These are phyloP conservation scores for Monodelphis domestica DNA, from an alignment of 2,797 vertebrate genomes.

Conservation along the genomic window DNA sequence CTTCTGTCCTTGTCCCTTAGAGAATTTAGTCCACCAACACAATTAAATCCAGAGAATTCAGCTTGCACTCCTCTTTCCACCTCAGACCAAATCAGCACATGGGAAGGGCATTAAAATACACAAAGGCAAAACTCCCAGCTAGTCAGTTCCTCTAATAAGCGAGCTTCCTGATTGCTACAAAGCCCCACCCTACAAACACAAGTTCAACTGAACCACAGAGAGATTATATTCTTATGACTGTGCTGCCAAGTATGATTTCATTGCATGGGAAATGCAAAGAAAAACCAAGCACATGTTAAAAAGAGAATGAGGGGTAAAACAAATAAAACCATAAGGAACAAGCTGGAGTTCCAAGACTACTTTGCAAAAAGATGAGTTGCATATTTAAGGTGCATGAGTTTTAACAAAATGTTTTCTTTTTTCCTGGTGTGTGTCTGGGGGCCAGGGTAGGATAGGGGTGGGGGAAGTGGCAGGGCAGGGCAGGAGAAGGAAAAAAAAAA, in stretches of 20 bases:
- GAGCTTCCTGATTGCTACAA: conserved; percentile 10
- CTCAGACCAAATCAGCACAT: not conserved
- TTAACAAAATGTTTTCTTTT: conserved; percentile 34
- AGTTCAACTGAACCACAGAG: not conserved
- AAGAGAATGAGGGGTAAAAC: not conserved
- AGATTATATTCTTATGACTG: not conserved
- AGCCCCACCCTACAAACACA: not conserved
- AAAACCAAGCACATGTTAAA: not conserved
- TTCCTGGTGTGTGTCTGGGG: not conserved
- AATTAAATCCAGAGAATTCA: too few relatives aligned
- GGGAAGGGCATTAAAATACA: conserved; percentile 45
- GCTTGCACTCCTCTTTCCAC: not conserved
- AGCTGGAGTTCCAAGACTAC: not conserved
- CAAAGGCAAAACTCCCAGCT: not conserved
- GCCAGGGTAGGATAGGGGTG: too few relatives aligned
- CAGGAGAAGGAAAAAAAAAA: not conserved
- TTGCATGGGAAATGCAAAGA: not conserved
- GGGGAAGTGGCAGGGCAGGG: not conserved
- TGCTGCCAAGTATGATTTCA: not conserved
- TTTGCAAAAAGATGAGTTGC: not conserved
- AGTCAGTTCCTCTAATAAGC: not conserved
- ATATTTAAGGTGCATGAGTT: not conserved
- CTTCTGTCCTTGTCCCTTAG: not conserved
- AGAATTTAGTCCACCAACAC: not conserved
- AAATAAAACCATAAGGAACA: conserved; percentile 21